Conservation (phyloP, 1,140 invertebrate species). For the Apis florea region DNA sequence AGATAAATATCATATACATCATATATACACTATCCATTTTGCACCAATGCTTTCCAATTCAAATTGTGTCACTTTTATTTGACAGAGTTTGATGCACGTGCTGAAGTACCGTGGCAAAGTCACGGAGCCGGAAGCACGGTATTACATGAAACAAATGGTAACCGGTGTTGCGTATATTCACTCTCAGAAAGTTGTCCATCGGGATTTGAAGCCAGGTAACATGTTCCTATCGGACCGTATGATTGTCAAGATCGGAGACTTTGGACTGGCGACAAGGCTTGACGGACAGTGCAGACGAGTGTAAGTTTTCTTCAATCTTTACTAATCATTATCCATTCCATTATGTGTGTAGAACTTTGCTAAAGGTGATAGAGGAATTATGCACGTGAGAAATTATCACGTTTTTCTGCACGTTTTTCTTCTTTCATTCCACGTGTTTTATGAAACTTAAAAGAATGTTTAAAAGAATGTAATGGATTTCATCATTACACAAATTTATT, state of each 20-base stretch:
- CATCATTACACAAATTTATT: no score
- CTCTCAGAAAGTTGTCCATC: slow-evolving; percentile 85
- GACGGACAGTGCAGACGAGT: slow-evolving; percentile 83
- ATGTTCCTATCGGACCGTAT: slow-evolving; percentile 87
- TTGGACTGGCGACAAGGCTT: slow-evolving; percentile 86
- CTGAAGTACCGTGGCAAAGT: slow-evolving; percentile 84
- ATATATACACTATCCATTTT: background rate
- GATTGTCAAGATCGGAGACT: slow-evolving; percentile 89
- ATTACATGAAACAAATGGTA: slow-evolving; percentile 87
- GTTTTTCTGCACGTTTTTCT: no score
- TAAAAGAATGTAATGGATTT: no score
- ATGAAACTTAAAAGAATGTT: no score
- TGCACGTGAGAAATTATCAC: no score
- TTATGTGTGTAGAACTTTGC: background rate
- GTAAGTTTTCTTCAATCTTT: slow-evolving; percentile 74
- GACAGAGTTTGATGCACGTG: slow-evolving; percentile 75
- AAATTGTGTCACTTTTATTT: slow-evolving; percentile 30
- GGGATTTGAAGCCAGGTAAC: slow-evolving; percentile 89
- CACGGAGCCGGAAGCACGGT: slow-evolving; percentile 87
- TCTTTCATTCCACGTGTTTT: no score
- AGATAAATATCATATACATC: background rate
- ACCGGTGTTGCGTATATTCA: slow-evolving; percentile 87
- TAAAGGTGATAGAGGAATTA: background rate
- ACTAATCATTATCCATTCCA: background rate
- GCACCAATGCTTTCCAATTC: background rate